Evolutionary conservation across 1,140 invertebrate genomes (phyloP).

Genomic region (Atta colombica): DNA sequence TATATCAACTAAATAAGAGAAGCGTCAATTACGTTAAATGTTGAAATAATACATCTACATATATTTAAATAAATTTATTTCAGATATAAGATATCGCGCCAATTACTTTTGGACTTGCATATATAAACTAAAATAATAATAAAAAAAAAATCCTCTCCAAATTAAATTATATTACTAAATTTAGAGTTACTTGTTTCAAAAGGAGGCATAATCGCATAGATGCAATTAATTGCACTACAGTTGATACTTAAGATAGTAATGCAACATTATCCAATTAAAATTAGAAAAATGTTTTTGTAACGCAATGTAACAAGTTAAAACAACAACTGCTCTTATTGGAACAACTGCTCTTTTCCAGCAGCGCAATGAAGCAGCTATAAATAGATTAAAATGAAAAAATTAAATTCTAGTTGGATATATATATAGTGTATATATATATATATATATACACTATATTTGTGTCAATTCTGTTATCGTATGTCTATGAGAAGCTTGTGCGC

Average conservation of each 20-base stretch:
- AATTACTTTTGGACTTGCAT: too few relatives aligned
- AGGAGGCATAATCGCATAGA: neutral
- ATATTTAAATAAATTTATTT: too few relatives aligned
- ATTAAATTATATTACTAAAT: neutral
- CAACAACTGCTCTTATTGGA: neutral
- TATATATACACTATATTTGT: conserved; percentile 55
- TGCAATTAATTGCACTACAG: neutral
- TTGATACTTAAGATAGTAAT: neutral
- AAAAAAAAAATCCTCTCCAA: too few relatives aligned
- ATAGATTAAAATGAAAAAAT: conserved; percentile 22
- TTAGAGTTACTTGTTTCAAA: neutral
- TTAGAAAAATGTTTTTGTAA: neutral
- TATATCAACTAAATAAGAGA: too few relatives aligned
- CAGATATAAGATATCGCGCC: too few relatives aligned
- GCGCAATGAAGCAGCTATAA: too few relatives aligned
- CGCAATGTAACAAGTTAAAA: conserved; percentile 3
- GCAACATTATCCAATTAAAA: neutral
- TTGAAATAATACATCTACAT: too few relatives aligned
- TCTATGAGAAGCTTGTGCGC: conserved; percentile 24
- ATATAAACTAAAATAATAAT: too few relatives aligned
- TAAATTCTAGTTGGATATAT: neutral
- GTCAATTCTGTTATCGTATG: conserved; percentile 66
- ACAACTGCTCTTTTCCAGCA: neutral
- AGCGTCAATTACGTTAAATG: too few relatives aligned
- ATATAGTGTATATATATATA: too few relatives aligned